Conservation (phyloP, 2,113 vertebrate genomes). For the Ictalurus punctatus region DNA sequence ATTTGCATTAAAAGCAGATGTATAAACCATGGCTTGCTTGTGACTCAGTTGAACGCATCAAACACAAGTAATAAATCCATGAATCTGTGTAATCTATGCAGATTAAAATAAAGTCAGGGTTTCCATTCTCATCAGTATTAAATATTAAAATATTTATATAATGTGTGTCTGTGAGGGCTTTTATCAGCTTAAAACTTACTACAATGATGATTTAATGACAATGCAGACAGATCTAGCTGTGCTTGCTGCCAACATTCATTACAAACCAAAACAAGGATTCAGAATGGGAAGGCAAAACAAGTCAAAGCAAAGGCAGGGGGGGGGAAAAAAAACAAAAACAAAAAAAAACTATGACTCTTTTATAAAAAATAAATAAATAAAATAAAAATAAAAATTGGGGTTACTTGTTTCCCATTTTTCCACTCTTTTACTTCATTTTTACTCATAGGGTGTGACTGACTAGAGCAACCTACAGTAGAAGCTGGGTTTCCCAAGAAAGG, state of each 20-base stretch:
- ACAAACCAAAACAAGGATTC: neutral
- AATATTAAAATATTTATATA: neutral
- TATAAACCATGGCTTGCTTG: neutral
- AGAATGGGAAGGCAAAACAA: neutral
- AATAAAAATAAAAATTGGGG: neutral
- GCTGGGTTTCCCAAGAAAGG: slow-evolving; percentile 33
- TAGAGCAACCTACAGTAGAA: neutral
- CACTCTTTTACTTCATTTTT: neutral
- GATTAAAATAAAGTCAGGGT: neutral
- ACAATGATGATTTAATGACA: neutral
- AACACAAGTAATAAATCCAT: neutral
- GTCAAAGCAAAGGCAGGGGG: neutral
- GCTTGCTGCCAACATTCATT: neutral
- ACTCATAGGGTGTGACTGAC: neutral
- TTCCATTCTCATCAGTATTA: neutral
- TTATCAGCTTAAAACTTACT: neutral
- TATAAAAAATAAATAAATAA: too few species aligned
- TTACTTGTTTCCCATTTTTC: slow-evolving; percentile 21
- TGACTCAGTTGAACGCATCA: neutral
- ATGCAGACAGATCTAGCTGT: neutral
- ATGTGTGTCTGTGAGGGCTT: neutral
- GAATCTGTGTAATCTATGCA: neutral
- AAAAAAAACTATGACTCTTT: neutral
- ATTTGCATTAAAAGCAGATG: neutral
- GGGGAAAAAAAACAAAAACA: too few species aligned